phyloP scores from a whole-genome alignment of 2,797 vertebrate species.

The Acipenser transmontanus region DNA sequence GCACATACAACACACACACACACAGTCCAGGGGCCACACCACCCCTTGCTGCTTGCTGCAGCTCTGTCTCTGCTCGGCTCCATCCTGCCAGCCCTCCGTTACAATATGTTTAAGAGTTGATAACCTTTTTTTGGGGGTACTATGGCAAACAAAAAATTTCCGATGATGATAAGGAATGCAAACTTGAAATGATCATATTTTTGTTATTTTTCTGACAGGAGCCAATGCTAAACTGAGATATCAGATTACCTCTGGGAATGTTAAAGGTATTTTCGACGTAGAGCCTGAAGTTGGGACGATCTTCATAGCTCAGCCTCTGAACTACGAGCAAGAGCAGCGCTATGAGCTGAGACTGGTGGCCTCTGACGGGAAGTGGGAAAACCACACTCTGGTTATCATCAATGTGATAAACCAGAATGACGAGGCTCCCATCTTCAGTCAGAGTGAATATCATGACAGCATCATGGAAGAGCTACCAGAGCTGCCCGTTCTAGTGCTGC shows the following conservation, averaged over 20 bases:
- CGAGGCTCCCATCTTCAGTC: constrained; percentile 76
- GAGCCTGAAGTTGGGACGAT: constrained; percentile 75
- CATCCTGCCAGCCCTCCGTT: no score
- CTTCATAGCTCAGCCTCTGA: constrained; percentile 70
- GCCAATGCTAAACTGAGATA: constrained; percentile 79
- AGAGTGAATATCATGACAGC: constrained; percentile 64
- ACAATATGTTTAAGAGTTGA: no score
- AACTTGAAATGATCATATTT: no score
- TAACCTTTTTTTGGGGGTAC: no score
- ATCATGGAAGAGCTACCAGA: constrained; percentile 70
- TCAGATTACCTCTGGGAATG: constrained; percentile 78
- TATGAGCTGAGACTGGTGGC: constrained; percentile 74
- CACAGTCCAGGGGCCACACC: no score
- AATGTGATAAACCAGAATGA: constrained; percentile 76
- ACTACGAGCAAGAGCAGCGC: constrained; percentile 71
- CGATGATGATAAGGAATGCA: no score
- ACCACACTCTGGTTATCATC: constrained; percentile 69
- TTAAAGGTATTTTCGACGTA: constrained; percentile 75
- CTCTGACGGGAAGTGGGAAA: constrained; percentile 87
- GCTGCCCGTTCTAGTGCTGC: constrained; percentile 66
- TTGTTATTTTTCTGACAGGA: constrained; percentile 41
- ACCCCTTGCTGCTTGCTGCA: no score
- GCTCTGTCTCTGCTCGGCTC: no score
- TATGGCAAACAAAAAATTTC: no score
- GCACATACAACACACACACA: no score